These are phyloP conservation scores for Balaenoptera acutorostrata DNA, from an alignment of 2,113 vertebrate species.

Conservation along the genomic window DNA sequence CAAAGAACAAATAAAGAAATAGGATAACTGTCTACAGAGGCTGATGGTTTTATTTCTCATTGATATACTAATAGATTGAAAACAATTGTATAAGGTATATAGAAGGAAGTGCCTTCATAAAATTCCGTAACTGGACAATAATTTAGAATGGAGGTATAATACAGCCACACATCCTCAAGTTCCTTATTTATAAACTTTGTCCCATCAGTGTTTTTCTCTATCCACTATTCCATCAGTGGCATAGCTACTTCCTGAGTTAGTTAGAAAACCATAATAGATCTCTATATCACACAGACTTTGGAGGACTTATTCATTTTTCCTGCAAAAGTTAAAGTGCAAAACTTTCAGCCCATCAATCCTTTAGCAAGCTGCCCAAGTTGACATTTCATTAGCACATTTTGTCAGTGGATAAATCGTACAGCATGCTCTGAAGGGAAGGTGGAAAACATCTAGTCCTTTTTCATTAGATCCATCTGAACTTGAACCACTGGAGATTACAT, in stretches of 20 bases:
- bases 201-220: conserved; percentile 50
- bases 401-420: conserved; percentile 92
- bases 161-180: not conserved
- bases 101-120: conserved; percentile 7
- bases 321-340: conserved; percentile 89
- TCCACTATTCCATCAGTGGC: conserved; percentile 28
- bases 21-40: not conserved
- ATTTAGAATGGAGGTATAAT: conserved; percentile 4
- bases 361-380: conserved; percentile 89
- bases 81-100: not conserved
- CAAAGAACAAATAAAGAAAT: conserved; percentile 5
- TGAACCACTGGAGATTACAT: conserved; percentile 85
- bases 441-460: conserved; percentile 88
- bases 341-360: conserved; percentile 91
- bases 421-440: conserved; percentile 81
- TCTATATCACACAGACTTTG: conserved; percentile 80
- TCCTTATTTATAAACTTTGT: conserved; percentile 65
- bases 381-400: conserved; percentile 96
- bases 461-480: conserved; percentile 88
- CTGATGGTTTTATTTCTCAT: not conserved
- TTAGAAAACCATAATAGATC: conserved; percentile 76
- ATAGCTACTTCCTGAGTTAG: conserved; percentile 59
- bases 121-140: not conserved
- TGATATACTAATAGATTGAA: not conserved
- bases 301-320: conserved; percentile 84